These are phyloP conservation scores for Steromphala cineraria DNA, from an alignment of 2,888 invertebrate species.

Conservation along the genomic window DNA sequence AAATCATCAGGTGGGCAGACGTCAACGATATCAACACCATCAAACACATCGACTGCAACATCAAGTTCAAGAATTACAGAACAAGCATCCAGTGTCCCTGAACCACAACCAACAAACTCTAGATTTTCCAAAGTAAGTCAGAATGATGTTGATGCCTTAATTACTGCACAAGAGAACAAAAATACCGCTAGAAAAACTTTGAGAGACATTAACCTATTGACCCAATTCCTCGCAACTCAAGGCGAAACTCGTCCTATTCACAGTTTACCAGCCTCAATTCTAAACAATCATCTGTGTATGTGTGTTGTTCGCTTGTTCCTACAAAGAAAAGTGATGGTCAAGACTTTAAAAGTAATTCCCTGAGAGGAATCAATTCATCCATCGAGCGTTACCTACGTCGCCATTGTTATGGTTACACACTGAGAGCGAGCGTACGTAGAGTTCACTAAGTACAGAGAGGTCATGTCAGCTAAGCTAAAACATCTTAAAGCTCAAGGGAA, in stretches of 20 bases:
- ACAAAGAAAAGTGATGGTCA: neutral
- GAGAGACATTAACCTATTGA: neutral
- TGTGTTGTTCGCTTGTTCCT: neutral
- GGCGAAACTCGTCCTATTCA: neutral
- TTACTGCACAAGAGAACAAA: neutral
- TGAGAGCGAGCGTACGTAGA: neutral
- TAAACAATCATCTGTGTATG: neutral
- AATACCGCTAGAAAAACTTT: neutral
- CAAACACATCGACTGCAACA: too few species aligned
- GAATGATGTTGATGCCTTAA: neutral
- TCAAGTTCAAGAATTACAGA: neutral
- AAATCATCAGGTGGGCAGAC: too few species aligned
- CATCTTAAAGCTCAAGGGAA: conserved; percentile 1
- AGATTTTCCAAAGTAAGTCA: neutral
- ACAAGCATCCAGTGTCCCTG: neutral
- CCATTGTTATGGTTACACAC: neutral
- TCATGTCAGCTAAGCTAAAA: conserved; percentile 15
- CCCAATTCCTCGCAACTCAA: neutral
- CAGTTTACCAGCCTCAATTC: neutral
- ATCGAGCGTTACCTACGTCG: neutral
- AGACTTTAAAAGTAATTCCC: conserved; percentile 3
- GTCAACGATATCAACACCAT: too few species aligned
- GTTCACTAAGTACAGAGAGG: neutral
- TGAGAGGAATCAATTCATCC: neutral
- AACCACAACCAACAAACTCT: neutral